Evolutionary conservation across 2,888 invertebrate species (phyloP).

Genomic region (Andrena praecox): DNA sequence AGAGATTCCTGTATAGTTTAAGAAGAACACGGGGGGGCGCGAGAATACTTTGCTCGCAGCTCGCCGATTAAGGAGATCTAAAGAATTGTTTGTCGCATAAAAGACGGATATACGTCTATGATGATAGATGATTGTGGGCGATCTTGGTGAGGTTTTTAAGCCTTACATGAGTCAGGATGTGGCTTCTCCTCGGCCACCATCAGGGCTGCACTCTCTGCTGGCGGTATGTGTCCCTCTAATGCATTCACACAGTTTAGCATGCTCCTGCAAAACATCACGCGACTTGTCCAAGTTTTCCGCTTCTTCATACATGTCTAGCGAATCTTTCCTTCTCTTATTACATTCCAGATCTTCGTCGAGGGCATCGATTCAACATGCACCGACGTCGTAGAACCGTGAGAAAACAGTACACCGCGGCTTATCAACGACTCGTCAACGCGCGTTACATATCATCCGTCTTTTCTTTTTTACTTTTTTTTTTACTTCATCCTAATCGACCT

Average conservation of each 20-base stretch:
- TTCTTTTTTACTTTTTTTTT: slow-evolving; percentile 28
- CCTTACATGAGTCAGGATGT: slow-evolving; percentile 93
- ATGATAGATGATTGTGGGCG: slow-evolving; percentile 75
- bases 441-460: slow-evolving; percentile 29
- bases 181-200: slow-evolving; percentile 92
- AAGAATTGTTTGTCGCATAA: slow-evolving; percentile 79
- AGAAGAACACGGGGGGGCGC: background rate
- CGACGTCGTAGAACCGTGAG: slow-evolving; percentile 54
- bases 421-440: slow-evolving; percentile 46
- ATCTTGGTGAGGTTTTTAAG: slow-evolving; percentile 81
- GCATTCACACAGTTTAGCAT: slow-evolving; percentile 98
- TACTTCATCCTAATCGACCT: slow-evolving; percentile 55
- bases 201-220: slow-evolving; percentile 91
- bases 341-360: slow-evolving; percentile 60
- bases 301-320: slow-evolving; percentile 70
- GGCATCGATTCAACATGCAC: slow-evolving; percentile 68
- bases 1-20: background rate
- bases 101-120: slow-evolving; percentile 73
- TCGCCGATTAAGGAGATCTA: background rate
- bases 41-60: background rate
- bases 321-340: slow-evolving; percentile 64
- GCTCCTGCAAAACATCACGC: slow-evolving; percentile 90
- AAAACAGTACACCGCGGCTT: slow-evolving; percentile 39
- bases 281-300: slow-evolving; percentile 80
- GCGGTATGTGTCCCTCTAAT: slow-evolving; percentile 95